Conservation (phyloP, 2,888 invertebrate species). For the Allacma fusca region DNA sequence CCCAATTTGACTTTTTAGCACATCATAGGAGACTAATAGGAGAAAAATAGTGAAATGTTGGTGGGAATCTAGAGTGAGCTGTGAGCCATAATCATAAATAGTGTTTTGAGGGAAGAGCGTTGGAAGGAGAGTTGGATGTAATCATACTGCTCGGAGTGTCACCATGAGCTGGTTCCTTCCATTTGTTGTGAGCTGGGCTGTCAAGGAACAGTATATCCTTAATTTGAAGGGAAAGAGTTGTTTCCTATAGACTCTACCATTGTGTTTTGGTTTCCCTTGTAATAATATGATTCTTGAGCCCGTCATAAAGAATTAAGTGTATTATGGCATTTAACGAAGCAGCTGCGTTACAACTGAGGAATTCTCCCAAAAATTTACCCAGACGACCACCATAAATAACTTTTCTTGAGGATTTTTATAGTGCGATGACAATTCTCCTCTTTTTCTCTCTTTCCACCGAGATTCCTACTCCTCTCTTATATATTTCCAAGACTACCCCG, state of each 20-base stretch:
- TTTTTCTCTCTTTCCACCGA: slow-evolving; percentile 7
- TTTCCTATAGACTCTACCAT: background rate
- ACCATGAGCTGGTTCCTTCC: too few species aligned
- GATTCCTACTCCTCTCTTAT: slow-evolving; percentile 13
- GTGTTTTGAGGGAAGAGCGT: too few species aligned
- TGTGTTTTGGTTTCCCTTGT: slow-evolving; percentile 24
- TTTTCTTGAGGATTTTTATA: slow-evolving; percentile 44
- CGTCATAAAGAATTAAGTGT: slow-evolving; percentile 40
- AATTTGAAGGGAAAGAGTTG: slow-evolving; percentile 23
- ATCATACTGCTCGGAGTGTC: too few species aligned
- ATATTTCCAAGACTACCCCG: background rate
- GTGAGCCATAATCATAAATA: too few species aligned
- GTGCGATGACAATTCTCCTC: slow-evolving; percentile 40
- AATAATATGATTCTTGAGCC: slow-evolving; percentile 34
- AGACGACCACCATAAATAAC: slow-evolving; percentile 43
- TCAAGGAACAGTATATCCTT: too few species aligned
- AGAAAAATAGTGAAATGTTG: too few species aligned
- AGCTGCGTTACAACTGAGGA: slow-evolving; percentile 45
- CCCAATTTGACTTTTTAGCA: too few species aligned
- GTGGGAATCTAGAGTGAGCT: too few species aligned
- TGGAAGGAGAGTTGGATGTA: too few species aligned
- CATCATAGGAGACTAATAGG: too few species aligned
- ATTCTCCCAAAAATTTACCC: slow-evolving; percentile 42
- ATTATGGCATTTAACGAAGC: slow-evolving; percentile 28
- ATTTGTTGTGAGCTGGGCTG: too few species aligned